phyloP scores from a whole-genome alignment of 1,140 invertebrate genomes.

The Hylyphantes graminicola region DNA sequence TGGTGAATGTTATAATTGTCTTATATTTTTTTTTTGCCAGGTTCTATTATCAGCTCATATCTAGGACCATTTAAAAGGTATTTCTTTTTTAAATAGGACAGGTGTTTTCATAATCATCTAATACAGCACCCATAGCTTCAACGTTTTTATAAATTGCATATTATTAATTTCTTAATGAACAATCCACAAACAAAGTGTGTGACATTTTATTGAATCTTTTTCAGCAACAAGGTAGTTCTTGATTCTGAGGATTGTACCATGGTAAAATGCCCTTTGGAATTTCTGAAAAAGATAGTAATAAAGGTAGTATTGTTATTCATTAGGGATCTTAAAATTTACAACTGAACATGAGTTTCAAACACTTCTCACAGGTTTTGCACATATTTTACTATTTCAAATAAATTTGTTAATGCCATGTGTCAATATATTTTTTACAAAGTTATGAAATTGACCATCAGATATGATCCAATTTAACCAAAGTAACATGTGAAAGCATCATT shows the following conservation, averaged over 20 bases:
- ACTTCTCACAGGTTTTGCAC: too few relatives aligned
- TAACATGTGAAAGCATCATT: too few relatives aligned
- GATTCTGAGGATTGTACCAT: slow-evolving; percentile 5
- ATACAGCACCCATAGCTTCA: too few relatives aligned
- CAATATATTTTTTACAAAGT: too few relatives aligned
- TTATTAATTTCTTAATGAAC: background rate
- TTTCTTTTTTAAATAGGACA: background rate
- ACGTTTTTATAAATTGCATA: background rate
- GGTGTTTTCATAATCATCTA: too few relatives aligned
- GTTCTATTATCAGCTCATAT: slow-evolving; percentile 15
- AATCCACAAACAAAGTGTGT: background rate
- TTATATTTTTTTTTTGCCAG: slow-evolving; percentile 10
- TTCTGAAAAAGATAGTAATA: background rate
- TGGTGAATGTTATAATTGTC: background rate
- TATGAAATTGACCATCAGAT: too few relatives aligned
- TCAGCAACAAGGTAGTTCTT: slow-evolving; percentile 17
- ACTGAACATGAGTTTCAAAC: too few relatives aligned
- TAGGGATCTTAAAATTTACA: background rate
- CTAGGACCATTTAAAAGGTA: slow-evolving; percentile 38
- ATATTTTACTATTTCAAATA: too few relatives aligned
- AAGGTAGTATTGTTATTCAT: background rate
- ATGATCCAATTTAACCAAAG: too few relatives aligned
- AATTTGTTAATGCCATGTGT: too few relatives aligned
- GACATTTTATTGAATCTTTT: background rate
- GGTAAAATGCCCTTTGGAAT: slow-evolving; percentile 10